Base-by-base conservation (phyloP, 2,888 invertebrate species). In the Drosophila formosana region DNA sequence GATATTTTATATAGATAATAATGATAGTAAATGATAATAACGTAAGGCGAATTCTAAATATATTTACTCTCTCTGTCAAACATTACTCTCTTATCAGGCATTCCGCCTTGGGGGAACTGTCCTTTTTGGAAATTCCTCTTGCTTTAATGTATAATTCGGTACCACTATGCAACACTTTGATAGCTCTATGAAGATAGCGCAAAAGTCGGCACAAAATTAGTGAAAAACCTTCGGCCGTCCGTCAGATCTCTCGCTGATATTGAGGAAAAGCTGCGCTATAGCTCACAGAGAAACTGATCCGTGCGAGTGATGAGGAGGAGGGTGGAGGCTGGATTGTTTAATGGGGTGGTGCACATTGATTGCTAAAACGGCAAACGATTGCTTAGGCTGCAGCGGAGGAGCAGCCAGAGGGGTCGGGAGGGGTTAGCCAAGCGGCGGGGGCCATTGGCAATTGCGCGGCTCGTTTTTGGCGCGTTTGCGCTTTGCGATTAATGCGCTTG, bases 401-500 rank as follows among this genome's bases (percentile, higher is more conserved):
- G 9, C 4, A 11, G 34, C 0, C 11, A 9, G 1, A 9, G 34
- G 34, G 34, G 34, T 4, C 4, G 11, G 37, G n/a, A 11, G 49
- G 41, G 23, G 13, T 1, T 9, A 6, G 18, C 18, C 23, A 9
- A 28, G n/a, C 62, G 78, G 57, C 56, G 62, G 66, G 77, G 61
- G 58, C 57, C 58, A 64, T 69, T 72, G 69, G 82, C 69, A 80
- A 86, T 82, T 88, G 86, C 78, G 82, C 76, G 73, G 69, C 72
- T 86, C 71, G 79, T 75, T 84, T 87, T 84, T 84, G 77, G 82
- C 83, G 88, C 83, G 81, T 88, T 85, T 88, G 88, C 83, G 75
- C 81, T 82, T 86, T 69, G 82, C 86, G 88, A 81, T 88, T 85
- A 84, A 79, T 81, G 72, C 86, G 89, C 85, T 89, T 80, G 75